Conservation (phyloP, 1,140 invertebrate species). For the Mylabris phalerata region DNA sequence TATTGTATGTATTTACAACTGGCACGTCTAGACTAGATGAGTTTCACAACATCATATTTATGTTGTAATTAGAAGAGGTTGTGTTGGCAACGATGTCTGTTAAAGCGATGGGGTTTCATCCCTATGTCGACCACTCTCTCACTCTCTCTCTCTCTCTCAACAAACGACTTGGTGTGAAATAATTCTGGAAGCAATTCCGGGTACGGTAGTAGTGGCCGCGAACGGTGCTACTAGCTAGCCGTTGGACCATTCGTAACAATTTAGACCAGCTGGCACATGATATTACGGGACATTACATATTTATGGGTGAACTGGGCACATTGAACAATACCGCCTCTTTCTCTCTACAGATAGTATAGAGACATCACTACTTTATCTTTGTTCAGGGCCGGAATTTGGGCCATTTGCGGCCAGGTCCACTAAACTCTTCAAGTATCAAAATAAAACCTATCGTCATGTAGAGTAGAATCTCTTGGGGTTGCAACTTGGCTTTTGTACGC, state of each 20-base stretch:
- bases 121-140: neutral
- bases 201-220: slow-evolving; percentile 18
- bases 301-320: slow-evolving; percentile 28
- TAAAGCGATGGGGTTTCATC: slow-evolving; percentile 1
- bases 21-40: neutral
- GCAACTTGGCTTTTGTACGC: too few relatives aligned
- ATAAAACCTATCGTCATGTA: too few relatives aligned
- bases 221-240: slow-evolving; percentile 17
- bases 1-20: too few relatives aligned
- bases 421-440: too few relatives aligned
- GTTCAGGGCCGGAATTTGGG: too few relatives aligned
- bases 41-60: slow-evolving; percentile 15
- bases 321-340: neutral
- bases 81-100: slow-evolving; percentile 12
- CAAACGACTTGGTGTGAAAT: slow-evolving; percentile 26
- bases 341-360: too few relatives aligned
- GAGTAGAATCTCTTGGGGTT: too few relatives aligned
- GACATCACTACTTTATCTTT: too few relatives aligned
- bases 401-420: too few relatives aligned
- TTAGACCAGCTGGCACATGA: slow-evolving; percentile 38
- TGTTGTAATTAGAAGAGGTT: slow-evolving; percentile 17
- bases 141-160: slow-evolving; percentile 3
- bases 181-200: slow-evolving; percentile 27
- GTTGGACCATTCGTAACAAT: slow-evolving; percentile 37
- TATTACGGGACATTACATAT: slow-evolving; percentile 39